Evolutionary conservation across 2,888 invertebrate species (phyloP).

Genomic region (Cryptocephalus moraei): DNA sequence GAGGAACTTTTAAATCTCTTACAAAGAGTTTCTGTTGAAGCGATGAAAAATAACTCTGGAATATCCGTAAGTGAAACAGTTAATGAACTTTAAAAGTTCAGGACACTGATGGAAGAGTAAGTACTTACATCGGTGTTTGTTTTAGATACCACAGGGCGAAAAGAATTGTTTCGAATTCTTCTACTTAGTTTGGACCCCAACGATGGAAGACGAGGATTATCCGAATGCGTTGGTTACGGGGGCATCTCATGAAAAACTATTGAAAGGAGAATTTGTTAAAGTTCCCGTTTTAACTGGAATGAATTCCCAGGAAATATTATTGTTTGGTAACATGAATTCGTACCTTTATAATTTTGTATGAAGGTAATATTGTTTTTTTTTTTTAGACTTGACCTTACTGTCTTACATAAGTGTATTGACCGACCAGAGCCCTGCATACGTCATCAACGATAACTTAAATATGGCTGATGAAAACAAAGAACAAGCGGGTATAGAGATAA

Average conservation of each 20-base stretch:
- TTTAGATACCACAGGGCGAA: neutral
- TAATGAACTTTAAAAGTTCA: too few species aligned
- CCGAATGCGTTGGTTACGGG: neutral
- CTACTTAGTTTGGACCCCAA: neutral
- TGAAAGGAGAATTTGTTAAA: neutral
- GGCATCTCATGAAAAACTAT: neutral
- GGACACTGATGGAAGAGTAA: too few species aligned
- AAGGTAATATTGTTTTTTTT: too few species aligned
- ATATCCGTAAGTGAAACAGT: too few species aligned
- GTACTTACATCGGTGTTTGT: too few species aligned
- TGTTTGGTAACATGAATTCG: neutral
- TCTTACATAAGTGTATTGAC: too few species aligned
- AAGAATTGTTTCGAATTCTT: neutral
- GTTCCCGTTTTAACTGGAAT: neutral
- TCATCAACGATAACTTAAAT: too few species aligned
- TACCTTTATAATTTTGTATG: too few species aligned
- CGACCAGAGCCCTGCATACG: too few species aligned
- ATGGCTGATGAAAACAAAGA: too few species aligned
- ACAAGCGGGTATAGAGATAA: too few species aligned
- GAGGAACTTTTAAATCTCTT: neutral
- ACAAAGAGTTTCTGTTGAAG: neutral
- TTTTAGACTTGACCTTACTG: too few species aligned
- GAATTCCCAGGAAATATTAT: neutral
- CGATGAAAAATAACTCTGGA: neutral
- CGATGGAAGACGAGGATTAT: neutral